Conservation (phyloP, 1,140 invertebrate species). For the Formica selysi region DNA sequence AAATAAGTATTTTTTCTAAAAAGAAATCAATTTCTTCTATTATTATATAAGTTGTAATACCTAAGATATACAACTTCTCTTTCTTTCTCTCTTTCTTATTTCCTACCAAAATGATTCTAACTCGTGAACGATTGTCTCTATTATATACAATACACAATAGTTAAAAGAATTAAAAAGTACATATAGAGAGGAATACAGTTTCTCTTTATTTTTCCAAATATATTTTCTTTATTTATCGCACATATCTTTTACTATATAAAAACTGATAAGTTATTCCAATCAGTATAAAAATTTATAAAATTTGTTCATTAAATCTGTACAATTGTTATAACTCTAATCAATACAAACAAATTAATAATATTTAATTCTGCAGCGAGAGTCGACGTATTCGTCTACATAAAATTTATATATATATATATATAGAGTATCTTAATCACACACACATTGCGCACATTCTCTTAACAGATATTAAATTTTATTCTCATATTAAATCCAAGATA, state of each 20-base stretch:
- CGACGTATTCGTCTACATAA: background rate
- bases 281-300: constrained; percentile 29
- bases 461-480: background rate
- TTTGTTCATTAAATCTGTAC: constrained; percentile 39
- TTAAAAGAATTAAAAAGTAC: constrained; percentile 8
- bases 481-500: background rate
- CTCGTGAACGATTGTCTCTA: background rate
- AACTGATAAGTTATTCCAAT: constrained; percentile 6
- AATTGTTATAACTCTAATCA: constrained; percentile 21
- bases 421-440: background rate
- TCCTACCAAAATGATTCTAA: background rate
- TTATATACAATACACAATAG: background rate
- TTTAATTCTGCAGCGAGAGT: constrained; percentile 11
- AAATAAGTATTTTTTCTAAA: no score
- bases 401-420: constrained; percentile 7
- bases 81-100: background rate
- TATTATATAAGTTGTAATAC: background rate
- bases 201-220: constrained; percentile 13
- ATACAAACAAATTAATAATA: constrained; percentile 39
- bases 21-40: background rate
- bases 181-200: background rate
- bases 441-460: constrained; percentile 36
- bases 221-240: constrained; percentile 39
- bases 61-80: background rate
- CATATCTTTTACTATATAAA: constrained; percentile 8